Evolutionary conservation across 2,797 vertebrate genomes (phyloP).

Genomic region (Notolepis coatsorum): DNA sequence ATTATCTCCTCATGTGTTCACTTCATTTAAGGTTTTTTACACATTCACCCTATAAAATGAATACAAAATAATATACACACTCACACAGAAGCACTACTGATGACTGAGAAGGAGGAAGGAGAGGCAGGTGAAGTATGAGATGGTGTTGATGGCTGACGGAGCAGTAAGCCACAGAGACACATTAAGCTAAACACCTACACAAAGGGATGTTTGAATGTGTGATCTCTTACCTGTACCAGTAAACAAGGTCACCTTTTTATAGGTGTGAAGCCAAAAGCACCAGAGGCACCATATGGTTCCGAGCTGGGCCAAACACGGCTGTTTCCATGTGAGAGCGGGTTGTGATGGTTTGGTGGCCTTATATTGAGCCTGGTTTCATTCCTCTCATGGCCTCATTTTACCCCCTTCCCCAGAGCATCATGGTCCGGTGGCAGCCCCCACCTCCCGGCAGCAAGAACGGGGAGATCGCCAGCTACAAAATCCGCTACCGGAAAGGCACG

Average conservation of each 20-base stretch:
- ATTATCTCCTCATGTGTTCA: conserved; percentile 41
- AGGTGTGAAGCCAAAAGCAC: conserved; percentile 16
- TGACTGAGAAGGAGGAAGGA: background rate
- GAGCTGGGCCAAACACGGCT: background rate
- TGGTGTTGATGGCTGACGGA: background rate
- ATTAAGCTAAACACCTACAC: background rate
- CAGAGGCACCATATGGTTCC: background rate
- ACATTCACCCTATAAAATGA: too few relatives aligned
- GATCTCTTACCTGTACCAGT: conserved; percentile 27
- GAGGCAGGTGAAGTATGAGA: conserved; percentile 4
- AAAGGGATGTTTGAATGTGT: conserved; percentile 16
- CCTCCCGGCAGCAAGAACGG: conserved; percentile 89
- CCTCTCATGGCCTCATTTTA: background rate
- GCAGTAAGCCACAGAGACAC: conserved; percentile 4
- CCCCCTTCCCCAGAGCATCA: conserved; percentile 84
- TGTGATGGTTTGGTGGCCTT: background rate
- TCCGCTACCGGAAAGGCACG: conserved; percentile 93
- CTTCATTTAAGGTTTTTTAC: too few relatives aligned
- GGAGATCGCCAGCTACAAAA: conserved; percentile 93
- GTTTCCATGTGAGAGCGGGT: background rate
- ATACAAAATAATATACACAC: too few relatives aligned
- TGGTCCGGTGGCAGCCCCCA: conserved; percentile 95
- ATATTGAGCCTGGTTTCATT: background rate
- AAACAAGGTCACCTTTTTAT: conserved; percentile 42
- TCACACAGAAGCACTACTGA: conserved; percentile 17